A percentile compares a stretch with the other conserved stretches of the same genome.
Evolutionary conservation across 2,888 invertebrate genomes (phyloP).

Genomic region (Andrena flavipes): DNA sequence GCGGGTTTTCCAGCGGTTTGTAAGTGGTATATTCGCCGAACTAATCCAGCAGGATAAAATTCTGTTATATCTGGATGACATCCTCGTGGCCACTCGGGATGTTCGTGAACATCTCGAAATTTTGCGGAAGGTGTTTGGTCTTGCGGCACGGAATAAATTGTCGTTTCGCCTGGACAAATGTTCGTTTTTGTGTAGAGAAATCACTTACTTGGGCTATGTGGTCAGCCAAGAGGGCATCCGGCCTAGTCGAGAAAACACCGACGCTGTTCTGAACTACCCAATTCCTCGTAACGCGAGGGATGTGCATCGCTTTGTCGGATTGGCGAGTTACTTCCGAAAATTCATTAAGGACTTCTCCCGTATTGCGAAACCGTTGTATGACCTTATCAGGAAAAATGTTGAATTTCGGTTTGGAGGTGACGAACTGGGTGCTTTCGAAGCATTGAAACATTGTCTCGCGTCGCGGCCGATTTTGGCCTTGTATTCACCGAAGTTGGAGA

Average conservation of each 20-base stretch:
- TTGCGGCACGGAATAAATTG: neutral
- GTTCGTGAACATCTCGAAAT: neutral
- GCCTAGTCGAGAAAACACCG: too few relatives aligned
- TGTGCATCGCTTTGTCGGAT: too few relatives aligned
- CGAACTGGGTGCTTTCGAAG: neutral
- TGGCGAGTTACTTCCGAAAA: too few relatives aligned
- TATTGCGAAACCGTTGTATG: conserved; percentile 1
- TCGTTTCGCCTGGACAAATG: conserved; percentile 14
- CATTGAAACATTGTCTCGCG: neutral
- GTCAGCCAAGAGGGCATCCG: neutral
- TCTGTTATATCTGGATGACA: neutral
- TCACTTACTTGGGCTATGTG: conserved; percentile 1
- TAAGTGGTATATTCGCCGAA: neutral
- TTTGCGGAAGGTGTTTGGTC: neutral
- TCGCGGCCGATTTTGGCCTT: neutral
- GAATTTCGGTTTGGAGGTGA: neutral
- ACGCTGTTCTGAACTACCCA: too few relatives aligned
- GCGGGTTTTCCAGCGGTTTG: neutral
- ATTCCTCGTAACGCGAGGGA: too few relatives aligned
- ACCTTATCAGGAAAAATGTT: neutral
- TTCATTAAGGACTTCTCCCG: too few relatives aligned
- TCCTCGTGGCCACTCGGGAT: neutral
- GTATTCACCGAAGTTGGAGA: neutral
- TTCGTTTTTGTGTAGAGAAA: neutral
- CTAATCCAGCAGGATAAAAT: neutral